Percentiles rank a stretch among this genome's conserved stretches.
Evolutionary conservation across 2,113 vertebrate species (phyloP).

Genomic region (Okapia johnstoni): DNA sequence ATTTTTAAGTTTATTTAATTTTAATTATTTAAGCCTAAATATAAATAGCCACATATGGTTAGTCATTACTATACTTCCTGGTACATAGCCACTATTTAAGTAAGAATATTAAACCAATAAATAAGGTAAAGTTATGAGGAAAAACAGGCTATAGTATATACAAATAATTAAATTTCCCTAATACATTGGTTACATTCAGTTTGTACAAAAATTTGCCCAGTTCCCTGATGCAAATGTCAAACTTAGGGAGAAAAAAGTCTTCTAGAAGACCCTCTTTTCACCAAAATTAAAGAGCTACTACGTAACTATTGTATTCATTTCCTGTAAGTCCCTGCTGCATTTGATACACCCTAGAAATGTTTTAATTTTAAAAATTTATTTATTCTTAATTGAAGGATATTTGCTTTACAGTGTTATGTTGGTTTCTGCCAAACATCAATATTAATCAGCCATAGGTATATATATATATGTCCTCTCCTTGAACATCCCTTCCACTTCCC

Average conservation of each 20-base stretch:
- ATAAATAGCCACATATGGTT: not conserved
- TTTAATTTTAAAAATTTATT: too few relatives aligned
- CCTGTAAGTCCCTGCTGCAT: not conserved
- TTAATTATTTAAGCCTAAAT: slow-evolving; percentile 6
- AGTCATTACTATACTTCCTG: not conserved
- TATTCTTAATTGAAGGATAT: too few relatives aligned
- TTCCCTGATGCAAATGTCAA: not conserved
- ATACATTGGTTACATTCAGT: not conserved
- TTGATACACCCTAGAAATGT: not conserved
- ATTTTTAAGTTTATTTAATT: not conserved
- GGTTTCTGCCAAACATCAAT: too few relatives aligned
- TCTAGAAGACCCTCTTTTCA: not conserved
- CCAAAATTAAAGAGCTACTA: not conserved
- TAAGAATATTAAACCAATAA: not conserved
- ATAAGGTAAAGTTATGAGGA: not conserved
- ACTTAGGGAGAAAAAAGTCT: not conserved
- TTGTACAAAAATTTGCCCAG: not conserved
- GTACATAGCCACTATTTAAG: not conserved
- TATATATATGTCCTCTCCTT: not conserved
- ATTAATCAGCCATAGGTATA: too few relatives aligned
- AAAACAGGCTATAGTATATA: not conserved
- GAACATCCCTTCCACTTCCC: not conserved
- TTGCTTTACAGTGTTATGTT: too few relatives aligned
- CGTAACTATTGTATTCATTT: not conserved
- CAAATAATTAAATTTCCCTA: not conserved